Evolutionary conservation across 2,797 vertebrate species (phyloP).

Genomic region (Sebastes elongatus): DNA sequence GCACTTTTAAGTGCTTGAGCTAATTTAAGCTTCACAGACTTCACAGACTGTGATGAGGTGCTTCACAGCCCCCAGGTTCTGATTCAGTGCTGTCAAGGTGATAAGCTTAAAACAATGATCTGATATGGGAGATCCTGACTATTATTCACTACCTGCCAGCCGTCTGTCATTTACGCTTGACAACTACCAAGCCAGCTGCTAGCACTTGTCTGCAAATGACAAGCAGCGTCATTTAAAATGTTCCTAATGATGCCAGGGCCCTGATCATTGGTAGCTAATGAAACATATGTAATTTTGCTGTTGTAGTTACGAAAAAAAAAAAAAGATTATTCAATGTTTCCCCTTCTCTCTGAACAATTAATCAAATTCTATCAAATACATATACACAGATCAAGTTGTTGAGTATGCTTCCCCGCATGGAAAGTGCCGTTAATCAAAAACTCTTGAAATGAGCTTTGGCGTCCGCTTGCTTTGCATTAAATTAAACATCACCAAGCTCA

Average conservation of each 20-base stretch:
- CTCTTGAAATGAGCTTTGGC: constrained; percentile 44
- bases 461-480: constrained; percentile 66
- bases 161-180: neutral
- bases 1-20: neutral
- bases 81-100: neutral
- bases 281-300: neutral
- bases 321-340: neutral
- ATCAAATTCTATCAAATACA: neutral
- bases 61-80: neutral
- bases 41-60: neutral
- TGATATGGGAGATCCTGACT: neutral
- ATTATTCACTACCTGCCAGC: neutral
- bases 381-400: constrained; percentile 15
- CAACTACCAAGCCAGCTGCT: neutral
- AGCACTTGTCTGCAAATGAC: neutral
- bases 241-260: neutral
- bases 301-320: neutral
- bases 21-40: neutral
- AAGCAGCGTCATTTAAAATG: neutral
- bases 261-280: neutral
- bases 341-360: neutral
- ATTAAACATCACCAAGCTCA: constrained; percentile 64
- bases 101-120: neutral
- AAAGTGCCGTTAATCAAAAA: constrained; percentile 39
- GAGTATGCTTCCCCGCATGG: constrained; percentile 4